Base-by-base conservation (phyloP, 2,888 invertebrate species). In the Troilus luridus region DNA sequence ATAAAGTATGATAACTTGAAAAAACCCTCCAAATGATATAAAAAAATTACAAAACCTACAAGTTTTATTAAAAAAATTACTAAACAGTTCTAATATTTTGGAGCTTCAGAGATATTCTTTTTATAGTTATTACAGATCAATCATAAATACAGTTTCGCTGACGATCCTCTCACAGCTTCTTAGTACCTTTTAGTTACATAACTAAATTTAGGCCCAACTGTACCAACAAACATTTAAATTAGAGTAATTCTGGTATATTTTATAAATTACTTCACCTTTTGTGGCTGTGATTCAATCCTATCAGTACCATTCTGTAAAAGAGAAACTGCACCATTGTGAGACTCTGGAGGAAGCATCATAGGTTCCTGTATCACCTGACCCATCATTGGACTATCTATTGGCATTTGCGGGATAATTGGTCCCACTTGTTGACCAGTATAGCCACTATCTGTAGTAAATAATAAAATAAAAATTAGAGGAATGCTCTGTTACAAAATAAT, bases 321-420 rank as follows among this genome's bases (percentile, higher is more conserved):
- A 58, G 88, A 67, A 27, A 60, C 60, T 0, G 24, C 27, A 27
- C 54, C 59, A 60, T 41, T 56, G 24, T 88, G 91, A 56, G 56
- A 62, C 59, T 81, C 90, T 24, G 59, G 81, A 62, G 91, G 62
- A n/a, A 88, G 88, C 72, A 88, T 91, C 88, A 72, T 67, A 11
- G 81, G 91, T 41, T 41, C 91, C 89, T 91, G 85, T 19, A 88
- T 60, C 41, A 92, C 92, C 88, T 88, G 81, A 72, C 77, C 91
- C 91, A 92, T 91, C 88, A 91, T 88, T 60, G 90, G 92, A 58
- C 89, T 88, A 54, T 91, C 91, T 59, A 89, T 64, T 12, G 67
- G 77, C 90, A 90, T 90, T 72, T 90, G 90, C 24, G 58, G 67
- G 24, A 90, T 90, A 21, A 90, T 77, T n/a, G 72, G 72, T 24